A percentile compares a stretch with the other conserved stretches of the same genome.
Conservation (phyloP, 2,888 invertebrate genomes). For the Nasonovia ribisnigri region DNA sequence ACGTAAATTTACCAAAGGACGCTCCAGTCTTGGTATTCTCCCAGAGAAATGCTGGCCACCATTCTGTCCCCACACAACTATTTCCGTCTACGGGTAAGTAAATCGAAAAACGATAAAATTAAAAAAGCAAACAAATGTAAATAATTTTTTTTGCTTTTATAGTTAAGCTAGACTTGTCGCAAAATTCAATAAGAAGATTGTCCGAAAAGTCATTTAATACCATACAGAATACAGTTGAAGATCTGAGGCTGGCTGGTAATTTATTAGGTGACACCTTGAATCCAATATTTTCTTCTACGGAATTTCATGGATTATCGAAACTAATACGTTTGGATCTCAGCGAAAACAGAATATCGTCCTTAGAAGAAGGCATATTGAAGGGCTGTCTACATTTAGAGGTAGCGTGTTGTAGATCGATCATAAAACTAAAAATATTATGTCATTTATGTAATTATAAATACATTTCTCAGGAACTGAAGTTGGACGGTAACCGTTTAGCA, state of each 20-base stretch:
- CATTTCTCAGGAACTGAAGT: slow-evolving; percentile 78
- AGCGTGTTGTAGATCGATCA: slow-evolving; percentile 65
- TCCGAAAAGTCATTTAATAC: slow-evolving; percentile 82
- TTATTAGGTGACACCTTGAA: slow-evolving; percentile 90
- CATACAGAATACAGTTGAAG: slow-evolving; percentile 77
- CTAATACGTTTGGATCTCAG: slow-evolving; percentile 83
- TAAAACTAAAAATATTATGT: background rate
- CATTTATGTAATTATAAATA: background rate
- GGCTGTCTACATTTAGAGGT: slow-evolving; percentile 84
- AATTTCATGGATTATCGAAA: slow-evolving; percentile 82
- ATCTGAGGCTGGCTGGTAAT: slow-evolving; percentile 82
- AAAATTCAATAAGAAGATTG: slow-evolving; percentile 83
- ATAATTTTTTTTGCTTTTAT: slow-evolving; percentile 71
- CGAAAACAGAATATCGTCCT: slow-evolving; percentile 83
- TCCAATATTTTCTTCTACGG: slow-evolving; percentile 89
- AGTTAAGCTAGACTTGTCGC: slow-evolving; percentile 83
- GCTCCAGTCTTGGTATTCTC: slow-evolving; percentile 85
- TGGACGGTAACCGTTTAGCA: slow-evolving; percentile 85
- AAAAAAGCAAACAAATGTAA: slow-evolving; percentile 71
- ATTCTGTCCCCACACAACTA: slow-evolving; percentile 83
- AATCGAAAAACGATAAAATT: background rate
- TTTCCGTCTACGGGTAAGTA: slow-evolving; percentile 68
- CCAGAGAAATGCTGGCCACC: slow-evolving; percentile 85
- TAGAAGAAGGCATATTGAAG: slow-evolving; percentile 89
- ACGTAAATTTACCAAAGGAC: slow-evolving; percentile 81